Percentiles rank a stretch among this genome's conserved stretches.
These are phyloP conservation scores for Apotomis capreana DNA, from an alignment of 2,888 invertebrate species.

Conservation along the genomic window DNA sequence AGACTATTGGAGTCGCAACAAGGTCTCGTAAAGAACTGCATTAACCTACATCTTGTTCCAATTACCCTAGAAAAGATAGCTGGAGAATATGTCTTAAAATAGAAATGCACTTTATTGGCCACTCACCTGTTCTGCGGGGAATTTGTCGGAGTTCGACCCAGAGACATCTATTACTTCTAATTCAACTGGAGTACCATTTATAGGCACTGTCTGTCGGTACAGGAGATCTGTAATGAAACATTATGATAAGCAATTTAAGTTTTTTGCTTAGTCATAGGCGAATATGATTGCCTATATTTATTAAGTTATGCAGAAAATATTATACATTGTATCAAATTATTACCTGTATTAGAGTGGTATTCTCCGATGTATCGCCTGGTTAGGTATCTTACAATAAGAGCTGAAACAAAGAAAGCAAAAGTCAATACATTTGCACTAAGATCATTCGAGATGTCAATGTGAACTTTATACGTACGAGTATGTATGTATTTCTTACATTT, in stretches of 20 bases:
- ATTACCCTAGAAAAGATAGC: slow-evolving; percentile 22
- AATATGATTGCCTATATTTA: too few relatives aligned
- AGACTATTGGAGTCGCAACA: slow-evolving; percentile 54
- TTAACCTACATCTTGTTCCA: slow-evolving; percentile 57
- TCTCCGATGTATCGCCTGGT: slow-evolving; percentile 91
- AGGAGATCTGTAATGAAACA: slow-evolving; percentile 86
- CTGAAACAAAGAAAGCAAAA: slow-evolving; percentile 75
- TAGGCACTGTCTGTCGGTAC: slow-evolving; percentile 88
- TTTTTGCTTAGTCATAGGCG: neutral
- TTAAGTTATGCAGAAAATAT: too few relatives aligned
- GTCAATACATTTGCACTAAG: neutral
- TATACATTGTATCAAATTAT: neutral
- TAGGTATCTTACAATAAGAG: slow-evolving; percentile 89
- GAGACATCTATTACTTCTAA: slow-evolving; percentile 92
- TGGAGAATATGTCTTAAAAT: neutral
- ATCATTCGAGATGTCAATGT: neutral
- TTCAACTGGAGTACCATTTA: slow-evolving; percentile 88
- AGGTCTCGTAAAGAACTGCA: slow-evolving; percentile 53
- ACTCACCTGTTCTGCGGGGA: slow-evolving; percentile 83
- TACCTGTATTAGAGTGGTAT: slow-evolving; percentile 91
- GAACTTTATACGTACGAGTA: neutral
- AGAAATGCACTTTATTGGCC: neutral
- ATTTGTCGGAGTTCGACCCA: slow-evolving; percentile 86
- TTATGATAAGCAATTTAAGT: neutral
- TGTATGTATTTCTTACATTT: neutral